Percentiles rank a stretch among this genome's conserved stretches.
These are phyloP conservation scores for Rhinichthys klamathensis DNA, from an alignment of 2,113 vertebrate genomes.

Conservation along the genomic window DNA sequence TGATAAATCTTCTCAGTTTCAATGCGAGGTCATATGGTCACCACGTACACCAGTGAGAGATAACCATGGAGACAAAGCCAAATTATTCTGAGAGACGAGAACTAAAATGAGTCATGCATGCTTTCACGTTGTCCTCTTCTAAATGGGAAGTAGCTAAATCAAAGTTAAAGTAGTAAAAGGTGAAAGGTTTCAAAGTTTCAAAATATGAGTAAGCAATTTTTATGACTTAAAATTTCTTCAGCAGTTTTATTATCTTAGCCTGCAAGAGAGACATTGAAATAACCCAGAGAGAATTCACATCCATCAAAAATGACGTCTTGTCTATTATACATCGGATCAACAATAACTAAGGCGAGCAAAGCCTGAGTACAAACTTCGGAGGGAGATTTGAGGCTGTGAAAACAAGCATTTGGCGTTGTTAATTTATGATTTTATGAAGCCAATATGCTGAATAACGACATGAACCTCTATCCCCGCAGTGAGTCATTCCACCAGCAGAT, in stretches of 20 bases:
- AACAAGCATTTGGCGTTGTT: not conserved
- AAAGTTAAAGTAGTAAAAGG: not conserved
- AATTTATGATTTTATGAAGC: not conserved
- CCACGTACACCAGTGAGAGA: not conserved
- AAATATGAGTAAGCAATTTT: conserved; percentile 2
- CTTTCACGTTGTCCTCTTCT: not conserved
- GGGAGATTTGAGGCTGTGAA: not conserved
- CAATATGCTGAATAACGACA: not conserved
- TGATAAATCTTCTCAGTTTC: conserved; percentile 23
- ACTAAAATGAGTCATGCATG: not conserved
- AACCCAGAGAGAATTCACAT: not conserved
- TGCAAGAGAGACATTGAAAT: not conserved
- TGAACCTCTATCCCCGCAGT: not conserved
- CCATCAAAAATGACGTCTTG: not conserved
- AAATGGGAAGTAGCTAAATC: not conserved
- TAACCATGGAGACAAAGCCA: conserved; percentile 31
- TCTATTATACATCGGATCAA: not conserved
- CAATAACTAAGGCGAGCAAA: not conserved
- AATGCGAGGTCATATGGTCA: conserved; percentile 20
- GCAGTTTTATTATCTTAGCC: not conserved
- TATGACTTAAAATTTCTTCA: not conserved
- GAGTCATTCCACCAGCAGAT: conserved; percentile 54
- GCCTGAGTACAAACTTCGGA: not conserved
- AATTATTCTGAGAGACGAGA: conserved; percentile 24
- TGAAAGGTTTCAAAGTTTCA: not conserved